phyloP scores from a whole-genome alignment of 2,113 vertebrate species.

The Condylura cristata region DNA sequence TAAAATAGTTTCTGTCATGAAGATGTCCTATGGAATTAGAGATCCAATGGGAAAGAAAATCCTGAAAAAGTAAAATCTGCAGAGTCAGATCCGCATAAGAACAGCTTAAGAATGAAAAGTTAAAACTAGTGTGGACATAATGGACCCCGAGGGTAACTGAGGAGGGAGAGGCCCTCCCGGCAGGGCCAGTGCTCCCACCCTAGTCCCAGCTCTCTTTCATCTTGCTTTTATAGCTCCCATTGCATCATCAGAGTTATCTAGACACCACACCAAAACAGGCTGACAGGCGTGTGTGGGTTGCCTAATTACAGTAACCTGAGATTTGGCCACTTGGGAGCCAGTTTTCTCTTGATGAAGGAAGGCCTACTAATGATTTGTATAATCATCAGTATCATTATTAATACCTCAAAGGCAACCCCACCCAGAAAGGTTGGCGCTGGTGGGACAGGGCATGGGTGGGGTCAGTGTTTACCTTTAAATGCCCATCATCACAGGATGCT shows the following conservation, averaged over 20 bases:
- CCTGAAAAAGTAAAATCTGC: not conserved
- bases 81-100: not conserved
- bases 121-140: not conserved
- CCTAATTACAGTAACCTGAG: constrained; percentile 71
- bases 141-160: not conserved
- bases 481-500: not conserved
- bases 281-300: constrained; percentile 44
- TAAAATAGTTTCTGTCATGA: not conserved
- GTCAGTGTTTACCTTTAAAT: constrained; percentile 62
- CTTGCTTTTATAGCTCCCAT: not conserved
- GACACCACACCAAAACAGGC: not conserved
- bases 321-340: constrained; percentile 17
- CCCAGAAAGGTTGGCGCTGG: not conserved
- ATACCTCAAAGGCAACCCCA: not conserved
- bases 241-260: not conserved
- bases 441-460: not conserved
- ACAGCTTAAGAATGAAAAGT: not conserved
- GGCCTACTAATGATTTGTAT: constrained; percentile 27
- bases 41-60: not conserved
- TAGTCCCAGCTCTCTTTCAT: not conserved
- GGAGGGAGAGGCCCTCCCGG: not conserved
- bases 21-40: not conserved
- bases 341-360: constrained; percentile 61
- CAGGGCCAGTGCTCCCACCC: not conserved
- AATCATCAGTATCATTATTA: constrained; percentile 48